Conservation (phyloP, 2,888 invertebrate genomes). For the Conops quadrifasciatus region DNA sequence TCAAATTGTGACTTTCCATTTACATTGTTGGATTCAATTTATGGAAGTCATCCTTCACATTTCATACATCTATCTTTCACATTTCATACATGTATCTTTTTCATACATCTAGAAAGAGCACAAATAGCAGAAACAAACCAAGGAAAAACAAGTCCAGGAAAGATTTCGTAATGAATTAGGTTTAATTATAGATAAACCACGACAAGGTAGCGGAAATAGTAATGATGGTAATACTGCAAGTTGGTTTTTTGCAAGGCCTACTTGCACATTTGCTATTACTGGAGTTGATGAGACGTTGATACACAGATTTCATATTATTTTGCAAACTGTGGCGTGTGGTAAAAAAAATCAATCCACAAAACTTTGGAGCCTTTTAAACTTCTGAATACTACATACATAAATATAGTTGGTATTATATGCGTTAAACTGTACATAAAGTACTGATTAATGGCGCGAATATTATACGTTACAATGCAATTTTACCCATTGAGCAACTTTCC, state of each 20-base stretch:
- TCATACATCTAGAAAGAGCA: neutral
- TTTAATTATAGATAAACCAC: neutral
- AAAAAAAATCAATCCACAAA: constrained; percentile 3
- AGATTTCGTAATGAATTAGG: neutral
- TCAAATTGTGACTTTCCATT: constrained; percentile 7
- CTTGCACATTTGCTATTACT: constrained; percentile 15
- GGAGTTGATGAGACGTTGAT: constrained; percentile 1
- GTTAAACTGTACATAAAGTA: neutral
- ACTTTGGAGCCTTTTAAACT: neutral
- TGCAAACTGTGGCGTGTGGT: neutral
- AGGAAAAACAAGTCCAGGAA: neutral
- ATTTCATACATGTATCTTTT: neutral
- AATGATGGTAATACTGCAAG: constrained; percentile 22
- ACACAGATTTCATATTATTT: constrained; percentile 1
- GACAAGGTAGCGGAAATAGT: neutral
- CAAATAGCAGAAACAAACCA: neutral
- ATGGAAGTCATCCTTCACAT: constrained; percentile 22
- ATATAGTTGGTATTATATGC: no score
- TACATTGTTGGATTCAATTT: constrained; percentile 26
- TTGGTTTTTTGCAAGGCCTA: constrained; percentile 22
- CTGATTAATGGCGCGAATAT: neutral
- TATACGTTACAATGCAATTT: no score
- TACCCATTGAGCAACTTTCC: no score
- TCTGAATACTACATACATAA: neutral
- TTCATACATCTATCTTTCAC: constrained; percentile 18